Conservation (phyloP, 2,113 vertebrate species). For the Promerops cafer region DNA sequence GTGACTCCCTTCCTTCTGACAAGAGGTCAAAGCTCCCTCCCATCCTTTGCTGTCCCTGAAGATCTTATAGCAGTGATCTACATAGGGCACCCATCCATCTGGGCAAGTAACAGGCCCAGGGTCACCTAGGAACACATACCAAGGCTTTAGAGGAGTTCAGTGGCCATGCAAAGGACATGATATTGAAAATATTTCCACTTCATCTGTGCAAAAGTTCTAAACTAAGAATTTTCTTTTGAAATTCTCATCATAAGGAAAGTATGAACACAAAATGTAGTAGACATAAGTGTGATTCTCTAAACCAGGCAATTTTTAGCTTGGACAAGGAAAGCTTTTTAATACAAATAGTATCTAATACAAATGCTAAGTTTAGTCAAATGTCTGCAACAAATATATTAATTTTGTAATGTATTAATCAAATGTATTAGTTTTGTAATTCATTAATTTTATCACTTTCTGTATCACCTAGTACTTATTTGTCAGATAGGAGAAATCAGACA, state of each 20-base stretch:
- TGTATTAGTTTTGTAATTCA: not conserved
- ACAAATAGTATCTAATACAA: not conserved
- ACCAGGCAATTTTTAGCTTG: not conserved
- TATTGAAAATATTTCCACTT: not conserved
- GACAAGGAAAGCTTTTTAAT: not conserved
- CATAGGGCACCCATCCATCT: constrained; percentile 78
- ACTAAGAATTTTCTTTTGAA: not conserved
- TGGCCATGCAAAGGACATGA: not conserved
- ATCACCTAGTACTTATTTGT: not conserved
- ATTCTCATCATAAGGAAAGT: not conserved
- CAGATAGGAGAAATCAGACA: not conserved
- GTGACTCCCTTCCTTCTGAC: constrained; percentile 81
- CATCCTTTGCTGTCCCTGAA: constrained; percentile 77
- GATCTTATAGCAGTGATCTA: constrained; percentile 83
- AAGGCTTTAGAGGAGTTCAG: not conserved
- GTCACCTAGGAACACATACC: not conserved
- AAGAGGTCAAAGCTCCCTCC: constrained; percentile 77
- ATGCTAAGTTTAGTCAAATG: not conserved
- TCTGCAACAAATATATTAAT: not conserved
- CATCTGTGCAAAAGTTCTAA: not conserved
- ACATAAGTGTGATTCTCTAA: not conserved
- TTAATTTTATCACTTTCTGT: not conserved
- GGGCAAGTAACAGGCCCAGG: constrained; percentile 72
- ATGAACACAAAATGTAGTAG: not conserved
- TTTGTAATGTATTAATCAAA: not conserved